A percentile compares a stretch with the other conserved stretches of the same genome.
phyloP scores from a whole-genome alignment of 2,113 vertebrate genomes.

The Lamprotornis superbus region DNA sequence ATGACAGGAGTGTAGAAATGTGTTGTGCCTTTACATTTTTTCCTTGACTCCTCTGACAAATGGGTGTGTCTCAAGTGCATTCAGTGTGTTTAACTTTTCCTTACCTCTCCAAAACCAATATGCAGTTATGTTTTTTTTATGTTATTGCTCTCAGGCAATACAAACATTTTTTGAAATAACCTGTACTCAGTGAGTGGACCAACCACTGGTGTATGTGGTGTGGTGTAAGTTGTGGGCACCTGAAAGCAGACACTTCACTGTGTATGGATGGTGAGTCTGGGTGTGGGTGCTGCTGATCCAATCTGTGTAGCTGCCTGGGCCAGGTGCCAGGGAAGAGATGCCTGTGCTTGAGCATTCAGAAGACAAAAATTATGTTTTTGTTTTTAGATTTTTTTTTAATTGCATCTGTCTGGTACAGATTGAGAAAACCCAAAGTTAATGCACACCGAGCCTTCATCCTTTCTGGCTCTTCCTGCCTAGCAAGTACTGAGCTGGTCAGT shows the following conservation, averaged over 20 bases:
- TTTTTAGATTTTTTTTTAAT: not conserved
- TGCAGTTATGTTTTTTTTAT: not conserved
- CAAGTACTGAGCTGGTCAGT: not conserved
- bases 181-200: not conserved
- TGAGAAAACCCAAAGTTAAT: not conserved
- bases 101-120: not conserved
- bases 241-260: not conserved
- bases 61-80: not conserved
- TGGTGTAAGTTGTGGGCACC: not conserved
- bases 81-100: conserved; percentile 17
- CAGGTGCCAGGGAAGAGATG: not conserved
- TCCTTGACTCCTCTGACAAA: not conserved
- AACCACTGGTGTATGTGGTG: not conserved
- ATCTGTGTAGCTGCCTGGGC: not conserved
- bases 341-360: not conserved
- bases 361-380: not conserved
- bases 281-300: not conserved
- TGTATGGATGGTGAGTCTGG: not conserved
- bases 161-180: not conserved
- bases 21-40: conserved; percentile 41
- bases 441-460: not conserved
- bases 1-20: conserved; percentile 7
- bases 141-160: not conserved
- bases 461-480: conserved; percentile 7
- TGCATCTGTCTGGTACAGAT: conserved; percentile 64